These are phyloP conservation scores for Agapornis canus DNA, from an alignment of 2,797 vertebrate genomes.

Conservation along the genomic window DNA sequence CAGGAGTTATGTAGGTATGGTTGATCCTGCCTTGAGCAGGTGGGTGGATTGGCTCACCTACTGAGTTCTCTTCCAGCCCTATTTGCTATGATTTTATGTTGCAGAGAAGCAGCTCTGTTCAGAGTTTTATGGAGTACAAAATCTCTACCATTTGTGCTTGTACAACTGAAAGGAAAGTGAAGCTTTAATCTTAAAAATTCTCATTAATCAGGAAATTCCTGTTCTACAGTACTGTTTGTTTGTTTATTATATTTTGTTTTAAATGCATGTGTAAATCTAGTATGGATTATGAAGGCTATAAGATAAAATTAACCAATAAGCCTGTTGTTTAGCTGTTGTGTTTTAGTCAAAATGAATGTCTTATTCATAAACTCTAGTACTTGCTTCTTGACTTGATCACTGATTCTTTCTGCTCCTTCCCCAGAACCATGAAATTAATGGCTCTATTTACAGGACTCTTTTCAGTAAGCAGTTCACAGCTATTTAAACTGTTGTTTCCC, in stretches of 20 bases:
- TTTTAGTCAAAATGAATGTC: background rate
- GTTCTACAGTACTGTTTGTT: background rate
- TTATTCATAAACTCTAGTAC: background rate
- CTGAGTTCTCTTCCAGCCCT: background rate
- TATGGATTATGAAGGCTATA: background rate
- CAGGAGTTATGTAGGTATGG: background rate
- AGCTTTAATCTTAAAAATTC: background rate
- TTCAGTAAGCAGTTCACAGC: background rate
- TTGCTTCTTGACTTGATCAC: background rate
- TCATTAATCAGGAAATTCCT: background rate
- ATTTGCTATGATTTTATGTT: background rate
- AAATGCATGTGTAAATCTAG: background rate
- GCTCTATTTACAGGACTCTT: background rate
- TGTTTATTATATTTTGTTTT: background rate
- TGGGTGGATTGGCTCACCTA: background rate
- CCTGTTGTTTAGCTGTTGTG: background rate
- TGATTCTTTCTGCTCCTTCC: background rate
- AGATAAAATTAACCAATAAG: background rate
- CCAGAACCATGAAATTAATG: constrained; percentile 3
- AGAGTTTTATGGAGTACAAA: background rate
- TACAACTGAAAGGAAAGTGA: background rate
- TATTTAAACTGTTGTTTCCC: constrained; percentile 39
- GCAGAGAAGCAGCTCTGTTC: background rate
- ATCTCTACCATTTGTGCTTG: background rate
- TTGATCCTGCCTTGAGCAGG: background rate